phyloP scores from a whole-genome alignment of 2,797 vertebrate species.

The Pantherophis alleghaniensis region DNA sequence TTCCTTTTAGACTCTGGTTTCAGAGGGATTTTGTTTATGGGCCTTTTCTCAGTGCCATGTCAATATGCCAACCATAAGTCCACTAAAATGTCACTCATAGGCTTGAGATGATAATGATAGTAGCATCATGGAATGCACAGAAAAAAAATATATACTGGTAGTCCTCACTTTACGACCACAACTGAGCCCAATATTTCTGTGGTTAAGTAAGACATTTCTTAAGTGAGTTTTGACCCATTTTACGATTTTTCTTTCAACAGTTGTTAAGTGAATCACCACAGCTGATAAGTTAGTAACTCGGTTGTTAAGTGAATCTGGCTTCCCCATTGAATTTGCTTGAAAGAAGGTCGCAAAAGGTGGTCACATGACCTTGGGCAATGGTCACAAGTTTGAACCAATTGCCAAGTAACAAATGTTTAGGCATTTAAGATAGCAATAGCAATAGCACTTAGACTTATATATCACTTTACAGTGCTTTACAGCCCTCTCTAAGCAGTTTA shows the following conservation, averaged over 20 bases:
- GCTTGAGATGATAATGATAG: neutral
- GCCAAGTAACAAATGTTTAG: neutral
- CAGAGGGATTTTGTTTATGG: neutral
- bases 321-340: neutral
- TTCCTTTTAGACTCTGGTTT: neutral
- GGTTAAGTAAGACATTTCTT: neutral
- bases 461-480: too few species aligned
- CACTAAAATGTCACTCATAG: neutral
- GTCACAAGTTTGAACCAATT: neutral
- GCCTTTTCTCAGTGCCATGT: neutral
- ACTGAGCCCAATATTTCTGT: neutral
- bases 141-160: neutral
- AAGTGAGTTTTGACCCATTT: neutral
- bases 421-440: too few species aligned
- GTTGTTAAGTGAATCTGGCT: neutral
- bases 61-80: neutral
- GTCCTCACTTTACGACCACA: neutral
- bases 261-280: too few species aligned
- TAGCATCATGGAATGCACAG: neutral
- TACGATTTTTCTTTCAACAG: too few species aligned
- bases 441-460: too few species aligned
- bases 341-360: neutral
- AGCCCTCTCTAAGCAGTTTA: too few species aligned
- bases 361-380: neutral
- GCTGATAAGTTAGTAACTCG: too few species aligned